A percentile compares a stretch with the other conserved stretches of the same genome.
Evolutionary conservation across 1,140 invertebrate species (phyloP).

Genomic region (Zaprionus nigranus): DNA sequence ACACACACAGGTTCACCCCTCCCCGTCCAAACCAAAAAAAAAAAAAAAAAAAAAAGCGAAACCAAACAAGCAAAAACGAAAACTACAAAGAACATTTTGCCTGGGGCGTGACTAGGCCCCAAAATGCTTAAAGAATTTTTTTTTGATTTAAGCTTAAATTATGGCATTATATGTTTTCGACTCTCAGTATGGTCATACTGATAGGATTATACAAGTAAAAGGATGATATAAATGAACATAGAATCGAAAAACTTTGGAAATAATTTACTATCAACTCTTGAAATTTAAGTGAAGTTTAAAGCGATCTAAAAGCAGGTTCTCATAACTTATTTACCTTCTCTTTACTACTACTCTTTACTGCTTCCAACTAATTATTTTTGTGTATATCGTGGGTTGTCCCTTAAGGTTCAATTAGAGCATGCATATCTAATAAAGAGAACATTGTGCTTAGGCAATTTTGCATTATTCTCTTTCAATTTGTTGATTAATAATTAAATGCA

Average conservation of each 20-base stretch:
- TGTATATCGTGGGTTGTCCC: background rate
- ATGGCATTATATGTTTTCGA: background rate
- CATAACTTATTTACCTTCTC: no score
- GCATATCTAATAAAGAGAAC: background rate
- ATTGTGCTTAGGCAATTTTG: constrained; percentile 16
- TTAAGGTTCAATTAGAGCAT: background rate
- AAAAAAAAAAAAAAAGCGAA: background rate
- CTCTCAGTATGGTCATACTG: no score
- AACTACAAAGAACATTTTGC: constrained; percentile 12
- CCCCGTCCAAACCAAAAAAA: background rate
- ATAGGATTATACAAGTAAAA: no score
- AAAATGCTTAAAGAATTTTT: background rate
- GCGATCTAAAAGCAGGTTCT: no score
- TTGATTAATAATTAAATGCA: constrained; percentile 58
- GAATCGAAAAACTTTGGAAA: no score
- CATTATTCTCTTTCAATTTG: constrained; percentile 67
- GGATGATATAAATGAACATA: no score
- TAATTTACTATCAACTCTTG: no score
- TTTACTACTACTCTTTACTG: background rate
- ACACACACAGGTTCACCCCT: background rate
- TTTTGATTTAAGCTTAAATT: background rate
- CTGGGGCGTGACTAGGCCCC: background rate
- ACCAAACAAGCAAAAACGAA: background rate
- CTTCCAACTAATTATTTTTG: background rate
- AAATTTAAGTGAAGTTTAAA: no score